Evolutionary conservation across 2,113 vertebrate species (phyloP), one percentile per base, ranked within the genome.

Genomic region (Pimephales promelas): DNA sequence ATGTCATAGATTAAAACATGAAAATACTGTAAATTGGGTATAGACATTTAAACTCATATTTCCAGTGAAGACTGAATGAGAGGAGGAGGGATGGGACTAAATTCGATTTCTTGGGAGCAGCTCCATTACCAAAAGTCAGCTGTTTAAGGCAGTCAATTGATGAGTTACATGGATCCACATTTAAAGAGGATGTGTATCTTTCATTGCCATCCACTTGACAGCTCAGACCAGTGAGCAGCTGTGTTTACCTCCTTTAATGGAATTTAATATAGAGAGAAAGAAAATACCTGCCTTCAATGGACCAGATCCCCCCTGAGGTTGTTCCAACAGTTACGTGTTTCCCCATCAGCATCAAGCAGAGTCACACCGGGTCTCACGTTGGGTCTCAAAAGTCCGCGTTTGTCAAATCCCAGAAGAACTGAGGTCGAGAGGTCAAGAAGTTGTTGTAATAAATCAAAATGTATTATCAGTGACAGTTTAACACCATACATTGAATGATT

Each of bases 261-360:
- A 85, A 74, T 83, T 66, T 47, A 87, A 87, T 82, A 66, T 84
- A 76, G 70, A 81, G 64, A 16, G 45, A 59, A 52, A 8, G 77
- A 84, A n/a, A 13, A 84, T 52, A 56, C 59, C 36, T 87, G 47
- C 43, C 72, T 74, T 83, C 83, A 85, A 87, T 3, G 43, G 49
- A 40, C 26, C 26, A 78, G 45, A 56, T 40, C 52, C 64, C 68
- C 45, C 36, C 5, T n/a, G 75, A 61, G 47, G 49, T 24, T 79
- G 16, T 16, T 68, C 43, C 49, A 47, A 40, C 24, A 36, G 54
- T 26, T 71, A 85, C 83, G 56, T 62, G 59, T 81, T 83, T 77
- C 77, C 36, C n/a, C 45, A 71, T 31, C 77, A 59, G 76, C 68
- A 81, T 57, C 40, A 36, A 40, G 57, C 10, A 34, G 18, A 83